These are phyloP conservation scores for Brachyhypopomus occidentalis DNA, from an alignment of 2,113 vertebrate genomes.

Conservation along the genomic window DNA sequence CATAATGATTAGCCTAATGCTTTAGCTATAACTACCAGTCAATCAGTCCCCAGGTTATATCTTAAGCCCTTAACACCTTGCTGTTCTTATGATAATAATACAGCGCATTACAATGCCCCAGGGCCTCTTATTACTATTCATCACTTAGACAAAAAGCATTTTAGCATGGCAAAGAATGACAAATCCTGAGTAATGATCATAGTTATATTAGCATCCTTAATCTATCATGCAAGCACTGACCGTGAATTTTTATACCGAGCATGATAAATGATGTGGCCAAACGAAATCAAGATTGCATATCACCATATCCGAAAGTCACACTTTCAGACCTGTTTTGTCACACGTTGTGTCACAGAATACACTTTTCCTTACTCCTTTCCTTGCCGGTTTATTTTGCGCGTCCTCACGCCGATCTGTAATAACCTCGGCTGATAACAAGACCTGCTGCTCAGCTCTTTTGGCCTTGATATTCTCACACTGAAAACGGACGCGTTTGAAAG, in stretches of 20 bases:
- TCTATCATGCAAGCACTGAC: constrained; percentile 36
- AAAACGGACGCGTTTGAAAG: too few relatives aligned
- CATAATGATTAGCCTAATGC: constrained; percentile 10
- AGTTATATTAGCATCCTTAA: constrained; percentile 19
- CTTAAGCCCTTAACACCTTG: background rate
- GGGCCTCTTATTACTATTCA: background rate
- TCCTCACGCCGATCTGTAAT: too few relatives aligned
- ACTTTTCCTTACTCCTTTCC: too few relatives aligned
- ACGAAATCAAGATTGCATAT: constrained; percentile 19
- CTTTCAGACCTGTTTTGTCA: too few relatives aligned
- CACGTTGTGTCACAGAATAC: too few relatives aligned
- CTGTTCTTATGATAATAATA: background rate
- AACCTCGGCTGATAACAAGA: too few relatives aligned
- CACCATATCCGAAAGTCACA: background rate
- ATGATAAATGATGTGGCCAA: constrained; percentile 28
- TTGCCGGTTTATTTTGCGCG: too few relatives aligned
- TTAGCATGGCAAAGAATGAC: background rate
- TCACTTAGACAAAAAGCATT: constrained; percentile 11
- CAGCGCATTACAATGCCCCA: too few relatives aligned
- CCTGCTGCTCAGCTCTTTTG: too few relatives aligned
- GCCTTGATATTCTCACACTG: too few relatives aligned
- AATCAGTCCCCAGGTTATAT: background rate
- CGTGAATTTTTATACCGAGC: constrained; percentile 12
- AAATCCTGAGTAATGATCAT: constrained; percentile 44
- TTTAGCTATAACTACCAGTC: constrained; percentile 3